Evolutionary conservation across 2,888 invertebrate genomes (phyloP).

Genomic region (Hemicrepidius hirtus): DNA sequence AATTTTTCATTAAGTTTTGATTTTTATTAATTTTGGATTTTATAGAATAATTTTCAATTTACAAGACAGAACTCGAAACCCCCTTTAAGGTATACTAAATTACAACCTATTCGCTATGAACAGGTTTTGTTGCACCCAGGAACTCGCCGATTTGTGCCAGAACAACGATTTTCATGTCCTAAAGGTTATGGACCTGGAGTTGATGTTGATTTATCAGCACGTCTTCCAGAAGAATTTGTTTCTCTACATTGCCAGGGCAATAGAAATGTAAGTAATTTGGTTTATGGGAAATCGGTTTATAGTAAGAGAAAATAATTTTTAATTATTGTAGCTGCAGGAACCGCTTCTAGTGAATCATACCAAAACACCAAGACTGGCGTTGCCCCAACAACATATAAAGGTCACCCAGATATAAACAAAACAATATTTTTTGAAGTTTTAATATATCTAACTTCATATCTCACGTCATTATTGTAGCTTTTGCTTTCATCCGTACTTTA

Average conservation of each 20-base stretch:
- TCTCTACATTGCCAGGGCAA: not conserved
- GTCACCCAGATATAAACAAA: conserved; percentile 12
- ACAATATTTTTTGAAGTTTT: too few relatives aligned
- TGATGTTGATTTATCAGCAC: not conserved
- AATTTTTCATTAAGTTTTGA: not conserved
- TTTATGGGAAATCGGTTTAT: not conserved
- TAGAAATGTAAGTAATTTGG: not conserved
- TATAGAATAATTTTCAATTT: too few relatives aligned
- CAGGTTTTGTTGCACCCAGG: too few relatives aligned
- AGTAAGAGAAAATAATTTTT: not conserved
- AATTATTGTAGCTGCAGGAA: not conserved
- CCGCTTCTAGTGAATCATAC: not conserved
- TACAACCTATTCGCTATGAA: too few relatives aligned
- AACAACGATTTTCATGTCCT: too few relatives aligned
- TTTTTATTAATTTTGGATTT: not conserved
- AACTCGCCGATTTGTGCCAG: too few relatives aligned
- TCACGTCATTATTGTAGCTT: too few relatives aligned
- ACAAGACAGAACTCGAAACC: too few relatives aligned
- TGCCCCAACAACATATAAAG: conserved; percentile 1
- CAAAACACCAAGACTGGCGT: not conserved
- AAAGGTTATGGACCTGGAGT: too few relatives aligned
- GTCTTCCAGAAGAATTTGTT: not conserved
- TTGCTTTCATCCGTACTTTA: too few relatives aligned
- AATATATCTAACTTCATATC: too few relatives aligned
- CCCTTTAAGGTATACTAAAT: too few relatives aligned